Conservation (phyloP, 2,113 vertebrate species). For the Crotalus horridus region DNA sequence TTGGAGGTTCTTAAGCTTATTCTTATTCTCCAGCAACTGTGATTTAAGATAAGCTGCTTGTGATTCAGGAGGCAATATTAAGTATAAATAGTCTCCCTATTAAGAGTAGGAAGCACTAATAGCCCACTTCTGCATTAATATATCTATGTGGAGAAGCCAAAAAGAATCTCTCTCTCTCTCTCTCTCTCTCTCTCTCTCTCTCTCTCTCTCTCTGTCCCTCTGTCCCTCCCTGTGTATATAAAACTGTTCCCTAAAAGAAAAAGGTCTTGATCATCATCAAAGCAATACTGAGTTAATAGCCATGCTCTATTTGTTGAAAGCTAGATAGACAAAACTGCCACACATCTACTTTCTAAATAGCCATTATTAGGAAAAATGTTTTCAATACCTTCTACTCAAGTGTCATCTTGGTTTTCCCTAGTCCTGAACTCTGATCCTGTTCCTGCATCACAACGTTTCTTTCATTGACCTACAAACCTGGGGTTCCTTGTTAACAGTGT, state of each 20-base stretch:
- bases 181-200: not conserved
- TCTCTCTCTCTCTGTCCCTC: not conserved
- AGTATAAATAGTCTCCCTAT: not conserved
- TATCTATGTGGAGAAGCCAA: not conserved
- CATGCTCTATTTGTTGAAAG: not conserved
- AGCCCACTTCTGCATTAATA: not conserved
- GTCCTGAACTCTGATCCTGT: not conserved
- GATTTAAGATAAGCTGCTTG: not conserved
- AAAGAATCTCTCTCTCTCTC: not conserved
- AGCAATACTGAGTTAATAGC: not conserved
- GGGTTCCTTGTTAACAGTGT: not conserved
- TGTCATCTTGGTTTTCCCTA: not conserved
- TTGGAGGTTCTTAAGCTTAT: not conserved
- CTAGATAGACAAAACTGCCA: not conserved
- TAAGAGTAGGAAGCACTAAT: not conserved
- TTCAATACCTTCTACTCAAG: not conserved
- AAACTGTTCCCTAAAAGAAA: not conserved
- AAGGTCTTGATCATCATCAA: not conserved
- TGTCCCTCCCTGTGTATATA: not conserved
- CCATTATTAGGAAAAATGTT: not conserved
- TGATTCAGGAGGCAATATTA: not conserved
- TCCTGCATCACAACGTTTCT: not conserved
- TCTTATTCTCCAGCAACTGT: not conserved
- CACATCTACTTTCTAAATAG: not conserved
- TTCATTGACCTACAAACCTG: not conserved